Evolutionary conservation across 1,140 invertebrate species (phyloP), one percentile per base, ranked within the genome.

Genomic region (Cotesia chilonis): DNA sequence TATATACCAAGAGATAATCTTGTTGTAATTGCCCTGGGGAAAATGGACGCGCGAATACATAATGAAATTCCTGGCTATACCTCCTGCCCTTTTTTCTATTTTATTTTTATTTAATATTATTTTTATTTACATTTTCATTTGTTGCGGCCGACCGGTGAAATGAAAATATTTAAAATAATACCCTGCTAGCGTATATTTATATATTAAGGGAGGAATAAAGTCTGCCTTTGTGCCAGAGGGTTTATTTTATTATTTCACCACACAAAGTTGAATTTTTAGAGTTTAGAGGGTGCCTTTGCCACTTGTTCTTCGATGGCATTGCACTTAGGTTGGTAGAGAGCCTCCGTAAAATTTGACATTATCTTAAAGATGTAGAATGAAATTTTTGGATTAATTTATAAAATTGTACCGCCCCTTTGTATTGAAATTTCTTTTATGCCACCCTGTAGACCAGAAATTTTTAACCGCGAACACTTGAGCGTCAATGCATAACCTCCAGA

Each of bases 21-120:
- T 59, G 57, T 59, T 59, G 57, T 59, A 59, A 59, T 59, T 59
- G 57, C 57, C 57, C 57, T 28, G 7, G 57, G 57, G 57, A 20
- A 59, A 59, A 59, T 59, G 57, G 57, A 59, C 57, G 57, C 57
- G 57, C n/a, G 57, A 17, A 59, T 59, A 59, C 9, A 59, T 59
- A 59, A 59, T 59, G 57, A 59, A 59, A 59, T 59, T 59, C 20
- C 9, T 59, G 17, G 14, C 14, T 59, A 6, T 59, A 17, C 17
- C 14, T 28, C 28, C 28, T 3, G 28, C 28, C 28, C 28, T 28
- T 28, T 28, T 28, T 28, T 28, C 28, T 28, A 28, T 28, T 28
- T 59, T 59, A 20, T 9, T 59, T 59, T 59, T 59, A 20, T 59
- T 59, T 59, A 20, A 12, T 55, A 28, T 28, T 28, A 28, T 20